These are phyloP conservation scores for Trididemnum nubilum DNA, from an alignment of 23 tunicate genomes.

Conservation along the genomic window DNA sequence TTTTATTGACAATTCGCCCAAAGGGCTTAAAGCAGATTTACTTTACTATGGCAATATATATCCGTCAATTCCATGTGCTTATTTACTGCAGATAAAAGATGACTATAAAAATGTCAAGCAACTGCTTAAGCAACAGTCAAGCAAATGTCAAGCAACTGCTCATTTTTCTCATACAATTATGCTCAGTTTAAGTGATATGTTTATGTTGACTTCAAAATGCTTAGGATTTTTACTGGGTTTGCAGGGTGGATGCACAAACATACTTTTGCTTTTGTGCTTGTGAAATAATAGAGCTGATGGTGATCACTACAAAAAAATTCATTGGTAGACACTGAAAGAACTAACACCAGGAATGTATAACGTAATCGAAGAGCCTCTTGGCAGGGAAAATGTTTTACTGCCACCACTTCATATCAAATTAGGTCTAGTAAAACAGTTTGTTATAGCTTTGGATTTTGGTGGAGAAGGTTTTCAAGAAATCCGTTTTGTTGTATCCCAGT, in stretches of 20 bases:
- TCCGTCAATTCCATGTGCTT: conserved; percentile 40
- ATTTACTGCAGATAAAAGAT: too few relatives aligned
- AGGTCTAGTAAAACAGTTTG: conserved; percentile 11
- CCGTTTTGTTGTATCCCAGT: conserved; percentile 9
- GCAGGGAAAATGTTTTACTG: conserved; percentile 18
- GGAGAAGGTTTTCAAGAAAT: conserved; percentile 3
- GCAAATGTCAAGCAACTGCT: conserved; percentile 1
- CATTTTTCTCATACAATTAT: conserved; percentile 13
- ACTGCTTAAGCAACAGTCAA: neutral
- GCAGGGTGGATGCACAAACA: conserved; percentile 25
- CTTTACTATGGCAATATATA: conserved; percentile 25
- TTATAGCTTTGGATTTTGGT: conserved; percentile 10
- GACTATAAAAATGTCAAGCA: conserved; percentile 6
- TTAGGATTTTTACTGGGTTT: conserved; percentile 11
- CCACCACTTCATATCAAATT: conserved; percentile 33
- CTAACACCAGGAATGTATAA: conserved; percentile 34
- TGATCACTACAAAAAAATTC: too few relatives aligned
- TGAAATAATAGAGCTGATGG: conserved; percentile 17
- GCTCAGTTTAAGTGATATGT: too few relatives aligned
- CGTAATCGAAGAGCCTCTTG: conserved; percentile 3
- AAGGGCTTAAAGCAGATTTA: conserved; percentile 15
- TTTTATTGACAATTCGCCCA: conserved; percentile 16
- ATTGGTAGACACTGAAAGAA: too few relatives aligned
- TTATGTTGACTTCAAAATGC: conserved; percentile 31
- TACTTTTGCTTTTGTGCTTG: conserved; percentile 7